Percentiles rank a stretch among this genome's conserved stretches.
These are phyloP conservation scores for Pseudoips prasinana DNA, from an alignment of 2,888 invertebrate genomes.

Conservation along the genomic window DNA sequence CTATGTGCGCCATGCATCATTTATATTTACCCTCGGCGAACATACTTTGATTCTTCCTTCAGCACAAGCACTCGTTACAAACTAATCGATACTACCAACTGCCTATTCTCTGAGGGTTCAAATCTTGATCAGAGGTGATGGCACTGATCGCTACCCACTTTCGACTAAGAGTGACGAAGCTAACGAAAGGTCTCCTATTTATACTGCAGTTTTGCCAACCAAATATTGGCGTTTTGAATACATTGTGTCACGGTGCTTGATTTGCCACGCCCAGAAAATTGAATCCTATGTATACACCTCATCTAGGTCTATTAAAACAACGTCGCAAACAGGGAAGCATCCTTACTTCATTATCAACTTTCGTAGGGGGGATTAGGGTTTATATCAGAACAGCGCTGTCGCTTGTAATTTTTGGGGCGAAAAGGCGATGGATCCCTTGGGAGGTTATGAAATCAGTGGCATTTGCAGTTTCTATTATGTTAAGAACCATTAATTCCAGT, in stretches of 20 bases:
- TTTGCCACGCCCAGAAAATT: slow-evolving; percentile 82
- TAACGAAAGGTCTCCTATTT: slow-evolving; percentile 66
- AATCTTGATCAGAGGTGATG: slow-evolving; percentile 45
- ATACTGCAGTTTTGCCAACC: slow-evolving; percentile 71
- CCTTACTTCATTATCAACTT: background rate
- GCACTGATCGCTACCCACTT: slow-evolving; percentile 55
- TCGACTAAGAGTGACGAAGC: slow-evolving; percentile 56
- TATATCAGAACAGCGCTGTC: slow-evolving; percentile 30
- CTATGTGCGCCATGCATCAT: slow-evolving; percentile 82
- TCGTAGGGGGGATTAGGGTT: slow-evolving; percentile 23
- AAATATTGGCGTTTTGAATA: slow-evolving; percentile 79
- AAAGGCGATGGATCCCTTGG: slow-evolving; percentile 79
- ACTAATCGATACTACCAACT: slow-evolving; percentile 64
- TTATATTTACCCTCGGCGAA: slow-evolving; percentile 81
- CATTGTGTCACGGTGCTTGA: slow-evolving; percentile 79
- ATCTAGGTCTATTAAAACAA: slow-evolving; percentile 53
- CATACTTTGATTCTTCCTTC: slow-evolving; percentile 79
- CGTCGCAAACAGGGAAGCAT: slow-evolving; percentile 39
- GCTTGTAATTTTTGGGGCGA: slow-evolving; percentile 66
- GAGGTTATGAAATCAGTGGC: slow-evolving; percentile 85
- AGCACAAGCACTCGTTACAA: slow-evolving; percentile 63
- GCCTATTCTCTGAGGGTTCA: slow-evolving; percentile 32
- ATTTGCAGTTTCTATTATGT: slow-evolving; percentile 84
- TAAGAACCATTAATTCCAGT: slow-evolving; percentile 80
- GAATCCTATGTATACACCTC: slow-evolving; percentile 75